Evolutionary conservation across 2,888 invertebrate genomes (phyloP).

Genomic region (Tanypteryx hageni): DNA sequence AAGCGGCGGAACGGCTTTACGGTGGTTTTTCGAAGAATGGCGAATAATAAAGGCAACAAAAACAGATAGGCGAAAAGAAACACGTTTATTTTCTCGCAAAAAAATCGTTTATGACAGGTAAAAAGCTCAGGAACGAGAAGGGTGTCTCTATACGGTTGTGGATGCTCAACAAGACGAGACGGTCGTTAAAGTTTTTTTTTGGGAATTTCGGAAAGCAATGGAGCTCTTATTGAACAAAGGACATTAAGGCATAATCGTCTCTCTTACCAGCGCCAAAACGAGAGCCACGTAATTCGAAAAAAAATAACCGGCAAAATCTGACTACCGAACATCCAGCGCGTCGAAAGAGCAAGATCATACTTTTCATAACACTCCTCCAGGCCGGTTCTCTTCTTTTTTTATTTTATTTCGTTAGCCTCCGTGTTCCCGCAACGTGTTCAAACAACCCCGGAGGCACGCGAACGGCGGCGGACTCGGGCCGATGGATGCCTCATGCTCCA

Average conservation of each 20-base stretch:
- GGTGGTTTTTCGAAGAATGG: too few species aligned
- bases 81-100: too few species aligned
- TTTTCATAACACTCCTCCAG: not conserved
- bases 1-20: too few species aligned
- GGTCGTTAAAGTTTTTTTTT: too few species aligned
- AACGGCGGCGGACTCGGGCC: constrained; percentile 1
- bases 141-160: too few species aligned
- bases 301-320: not conserved
- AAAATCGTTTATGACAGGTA: too few species aligned
- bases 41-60: too few species aligned
- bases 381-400: constrained; percentile 13
- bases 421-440: constrained; percentile 21
- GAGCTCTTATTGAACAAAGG: not conserved
- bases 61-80: too few species aligned
- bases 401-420: not conserved
- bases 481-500: constrained; percentile 19
- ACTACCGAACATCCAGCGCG: not conserved
- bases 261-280: not conserved
- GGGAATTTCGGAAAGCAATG: not conserved
- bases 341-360: constrained; percentile 18
- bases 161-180: too few species aligned
- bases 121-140: too few species aligned
- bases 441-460: constrained; percentile 2
- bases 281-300: not conserved
- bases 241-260: not conserved